Evolutionary conservation across 2,113 vertebrate genomes (phyloP), one percentile per base, ranked within the genome.

Genomic region (Columbina picui): DNA sequence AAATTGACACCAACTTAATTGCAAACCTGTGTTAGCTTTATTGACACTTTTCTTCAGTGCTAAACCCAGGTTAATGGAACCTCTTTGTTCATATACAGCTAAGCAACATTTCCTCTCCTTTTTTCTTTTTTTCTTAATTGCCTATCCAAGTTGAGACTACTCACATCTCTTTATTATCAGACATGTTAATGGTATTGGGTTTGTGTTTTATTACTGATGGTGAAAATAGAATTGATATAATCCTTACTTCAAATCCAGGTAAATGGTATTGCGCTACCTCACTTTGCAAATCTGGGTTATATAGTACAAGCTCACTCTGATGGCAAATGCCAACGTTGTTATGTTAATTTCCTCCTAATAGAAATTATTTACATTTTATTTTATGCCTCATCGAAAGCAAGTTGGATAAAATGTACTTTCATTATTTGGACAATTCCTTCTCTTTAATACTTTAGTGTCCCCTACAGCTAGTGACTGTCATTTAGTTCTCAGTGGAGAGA

Each of bases 341-440:
- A 85, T 85, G 78, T 95, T 97, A 84, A 88, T 95, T 94, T 97
- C 67, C 53, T 88, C 83, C 67, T 87, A 90, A 90, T 27, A 96
- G 87, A 97, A 97, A 97, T 95, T 95, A 96, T 95, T 98, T 97
- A 83, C 83, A 45, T 97, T 97, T 96, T 94, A 84, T 92, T 93
- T 93, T 95, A 63, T 90, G 68, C 69, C 90, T 96, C 49, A 91
- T 94, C 87, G 86, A 81, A 95, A 84, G 67, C 53, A 95, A 94
- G 88, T 88, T 84, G 79, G 76, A 88, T 88, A 90, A 92, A 97
- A 93, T 84, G 49, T 91, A 75, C 63, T 94, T 89, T 76, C 80
- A 68, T 90, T 95, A 84, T 76, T 87, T 79, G 73, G 60, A 64
- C 39, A 36, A 95, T 96, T 97, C 92, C 70, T 61, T 92, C 69